A percentile compares a stretch with the other conserved stretches of the same genome.
phyloP scores from a whole-genome alignment of 2,113 vertebrate genomes.

The Sardina pilchardus region DNA sequence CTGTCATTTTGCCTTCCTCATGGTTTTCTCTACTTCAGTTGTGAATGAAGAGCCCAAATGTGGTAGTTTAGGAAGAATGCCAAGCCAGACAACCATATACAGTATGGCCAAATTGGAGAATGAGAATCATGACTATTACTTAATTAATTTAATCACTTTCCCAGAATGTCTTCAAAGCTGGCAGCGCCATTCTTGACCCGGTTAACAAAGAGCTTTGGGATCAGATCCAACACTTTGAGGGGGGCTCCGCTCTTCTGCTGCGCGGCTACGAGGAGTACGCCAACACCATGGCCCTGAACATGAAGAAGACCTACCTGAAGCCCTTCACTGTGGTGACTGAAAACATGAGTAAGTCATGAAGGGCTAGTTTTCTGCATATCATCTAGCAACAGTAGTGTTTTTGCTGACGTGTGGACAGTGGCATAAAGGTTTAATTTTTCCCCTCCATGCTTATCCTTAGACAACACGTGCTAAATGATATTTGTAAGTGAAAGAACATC shows the following conservation, averaged over 20 bases:
- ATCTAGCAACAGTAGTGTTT: background rate
- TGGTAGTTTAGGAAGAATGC: background rate
- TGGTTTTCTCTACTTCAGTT: background rate
- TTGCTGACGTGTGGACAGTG: background rate
- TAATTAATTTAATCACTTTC: slow-evolving; percentile 3
- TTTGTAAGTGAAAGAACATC: background rate
- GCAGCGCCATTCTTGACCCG: slow-evolving; percentile 78
- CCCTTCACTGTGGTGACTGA: slow-evolving; percentile 80
- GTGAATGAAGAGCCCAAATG: background rate
- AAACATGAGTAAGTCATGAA: slow-evolving; percentile 80
- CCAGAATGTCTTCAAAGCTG: slow-evolving; percentile 77
- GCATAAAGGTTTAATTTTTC: background rate
- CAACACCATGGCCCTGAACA: slow-evolving; percentile 76
- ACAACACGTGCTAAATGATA: background rate
- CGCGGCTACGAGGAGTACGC: slow-evolving; percentile 78
- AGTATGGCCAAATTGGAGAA: background rate
- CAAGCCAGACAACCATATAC: background rate
- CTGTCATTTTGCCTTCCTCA: background rate
- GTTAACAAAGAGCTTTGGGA: slow-evolving; percentile 79
- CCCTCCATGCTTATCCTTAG: background rate
- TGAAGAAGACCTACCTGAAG: slow-evolving; percentile 81
- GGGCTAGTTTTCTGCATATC: background rate
- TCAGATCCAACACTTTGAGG: slow-evolving; percentile 80
- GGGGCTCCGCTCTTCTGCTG: slow-evolving; percentile 74
- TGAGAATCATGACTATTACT: background rate